phyloP scores from a whole-genome alignment of 2,113 vertebrate species.

The Indri indri region DNA sequence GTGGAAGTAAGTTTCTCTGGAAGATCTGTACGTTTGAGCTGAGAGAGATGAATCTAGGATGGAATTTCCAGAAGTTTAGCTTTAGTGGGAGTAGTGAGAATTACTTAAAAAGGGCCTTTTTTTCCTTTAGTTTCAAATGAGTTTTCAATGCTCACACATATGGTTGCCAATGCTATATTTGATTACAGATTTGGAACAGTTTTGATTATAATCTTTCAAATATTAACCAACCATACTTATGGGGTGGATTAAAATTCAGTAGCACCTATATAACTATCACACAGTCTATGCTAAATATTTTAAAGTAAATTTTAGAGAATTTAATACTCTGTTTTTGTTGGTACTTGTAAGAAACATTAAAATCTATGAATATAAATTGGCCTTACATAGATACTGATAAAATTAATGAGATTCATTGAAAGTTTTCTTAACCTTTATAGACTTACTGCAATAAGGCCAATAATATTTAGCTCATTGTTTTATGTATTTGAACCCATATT shows the following conservation, averaged over 20 bases:
- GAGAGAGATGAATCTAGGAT: no score
- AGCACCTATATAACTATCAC: not conserved
- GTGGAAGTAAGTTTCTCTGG: no score
- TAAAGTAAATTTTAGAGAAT: slow-evolving; percentile 21
- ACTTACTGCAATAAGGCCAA: not conserved
- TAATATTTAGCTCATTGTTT: not conserved
- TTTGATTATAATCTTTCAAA: not conserved
- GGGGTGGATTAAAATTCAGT: not conserved
- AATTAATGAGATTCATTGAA: slow-evolving; percentile 25
- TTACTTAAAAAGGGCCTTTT: no score
- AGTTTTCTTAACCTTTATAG: not conserved
- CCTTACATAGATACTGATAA: not conserved
- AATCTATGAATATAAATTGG: not conserved
- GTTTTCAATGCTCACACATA: no score
- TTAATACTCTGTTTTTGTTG: not conserved
- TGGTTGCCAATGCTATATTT: not conserved
- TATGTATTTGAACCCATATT: not conserved
- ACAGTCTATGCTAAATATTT: not conserved
- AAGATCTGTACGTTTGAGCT: no score
- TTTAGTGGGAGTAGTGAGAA: no score
- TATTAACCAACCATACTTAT: not conserved
- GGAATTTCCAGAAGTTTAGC: no score
- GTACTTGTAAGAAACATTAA: not conserved
- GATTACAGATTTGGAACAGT: not conserved
- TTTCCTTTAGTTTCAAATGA: no score